These are phyloP conservation scores for Nematopogon swammerdamellus DNA, from an alignment of 2,888 invertebrate genomes.

Conservation along the genomic window DNA sequence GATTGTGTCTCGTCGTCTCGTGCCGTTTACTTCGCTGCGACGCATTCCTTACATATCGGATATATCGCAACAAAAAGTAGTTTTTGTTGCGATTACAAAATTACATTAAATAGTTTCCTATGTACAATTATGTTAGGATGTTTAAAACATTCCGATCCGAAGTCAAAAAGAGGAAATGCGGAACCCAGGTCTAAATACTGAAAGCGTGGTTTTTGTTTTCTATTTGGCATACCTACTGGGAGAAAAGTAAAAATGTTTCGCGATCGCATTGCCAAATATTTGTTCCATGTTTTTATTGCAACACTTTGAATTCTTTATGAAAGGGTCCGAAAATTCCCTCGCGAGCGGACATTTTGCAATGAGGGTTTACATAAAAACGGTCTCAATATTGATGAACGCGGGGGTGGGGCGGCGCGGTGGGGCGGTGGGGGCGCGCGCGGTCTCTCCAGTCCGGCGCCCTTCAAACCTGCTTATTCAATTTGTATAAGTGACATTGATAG, in stretches of 20 bases:
- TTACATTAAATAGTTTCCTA: too few species aligned
- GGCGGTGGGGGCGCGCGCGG: slow-evolving; percentile 17
- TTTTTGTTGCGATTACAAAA: too few species aligned
- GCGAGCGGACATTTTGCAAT: background rate
- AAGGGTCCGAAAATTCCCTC: background rate
- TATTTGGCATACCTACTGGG: background rate
- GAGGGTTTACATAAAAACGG: background rate
- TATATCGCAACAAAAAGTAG: too few species aligned
- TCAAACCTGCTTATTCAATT: slow-evolving; percentile 48
- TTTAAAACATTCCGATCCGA: too few species aligned
- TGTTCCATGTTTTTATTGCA: background rate
- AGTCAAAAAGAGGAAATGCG: too few species aligned
- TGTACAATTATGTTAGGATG: too few species aligned
- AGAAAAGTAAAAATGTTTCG: background rate
- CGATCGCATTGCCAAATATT: background rate
- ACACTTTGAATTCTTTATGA: background rate
- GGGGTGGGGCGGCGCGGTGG: too few species aligned
- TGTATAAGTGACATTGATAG: slow-evolving; percentile 55
- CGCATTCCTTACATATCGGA: background rate
- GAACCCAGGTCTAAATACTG: too few species aligned
- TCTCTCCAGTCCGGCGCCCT: slow-evolving; percentile 24
- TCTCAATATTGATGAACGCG: background rate
- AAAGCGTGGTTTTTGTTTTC: background rate
- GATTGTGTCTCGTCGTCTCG: slow-evolving; percentile 35
- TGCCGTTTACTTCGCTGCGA: background rate